These are phyloP conservation scores for Apostichopus leukothele DNA, from an alignment of 53 echinoderm and acorn worm species.

Conservation along the genomic window DNA sequence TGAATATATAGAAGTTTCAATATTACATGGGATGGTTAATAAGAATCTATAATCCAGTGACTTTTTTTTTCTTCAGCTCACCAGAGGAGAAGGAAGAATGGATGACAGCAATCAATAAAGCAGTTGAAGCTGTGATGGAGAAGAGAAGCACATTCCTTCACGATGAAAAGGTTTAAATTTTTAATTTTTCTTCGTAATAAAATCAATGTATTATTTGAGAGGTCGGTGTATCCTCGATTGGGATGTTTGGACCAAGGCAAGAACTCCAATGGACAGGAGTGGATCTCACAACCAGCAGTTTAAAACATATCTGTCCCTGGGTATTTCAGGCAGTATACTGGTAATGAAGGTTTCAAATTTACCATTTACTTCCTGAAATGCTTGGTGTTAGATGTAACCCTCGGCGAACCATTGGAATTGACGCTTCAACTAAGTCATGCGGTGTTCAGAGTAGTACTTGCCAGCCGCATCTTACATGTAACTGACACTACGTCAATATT, in stretches of 20 bases:
- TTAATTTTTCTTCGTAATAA: too few relatives aligned
- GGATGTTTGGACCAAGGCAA: neutral
- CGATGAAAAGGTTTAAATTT: too few relatives aligned
- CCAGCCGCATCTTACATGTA: too few relatives aligned
- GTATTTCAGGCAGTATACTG: slow-evolving; percentile 99
- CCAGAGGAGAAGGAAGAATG: slow-evolving; percentile 78
- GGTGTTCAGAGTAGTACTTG: too few relatives aligned
- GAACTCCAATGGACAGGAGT: neutral
- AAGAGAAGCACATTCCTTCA: slow-evolving; percentile 76
- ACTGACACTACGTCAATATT: too few relatives aligned
- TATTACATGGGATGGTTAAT: neutral
- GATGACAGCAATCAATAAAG: slow-evolving; percentile 67
- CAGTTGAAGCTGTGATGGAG: slow-evolving; percentile 73
- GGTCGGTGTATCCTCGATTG: too few relatives aligned
- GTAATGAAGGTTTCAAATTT: slow-evolving; percentile 74
- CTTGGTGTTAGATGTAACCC: neutral
- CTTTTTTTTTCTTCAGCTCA: slow-evolving; percentile 52
- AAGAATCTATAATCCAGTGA: neutral
- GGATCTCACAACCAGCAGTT: neutral
- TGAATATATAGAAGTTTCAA: too few relatives aligned
- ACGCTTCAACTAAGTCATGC: too few relatives aligned
- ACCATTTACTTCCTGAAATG: slow-evolving; percentile 89
- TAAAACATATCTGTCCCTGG: neutral
- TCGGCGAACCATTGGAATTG: too few relatives aligned
- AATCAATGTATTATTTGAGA: too few relatives aligned